A percentile compares a stretch with the other conserved stretches of the same genome.
These are phyloP conservation scores for Mystacides longicornis DNA, from an alignment of 2,888 invertebrate genomes.

Conservation along the genomic window DNA sequence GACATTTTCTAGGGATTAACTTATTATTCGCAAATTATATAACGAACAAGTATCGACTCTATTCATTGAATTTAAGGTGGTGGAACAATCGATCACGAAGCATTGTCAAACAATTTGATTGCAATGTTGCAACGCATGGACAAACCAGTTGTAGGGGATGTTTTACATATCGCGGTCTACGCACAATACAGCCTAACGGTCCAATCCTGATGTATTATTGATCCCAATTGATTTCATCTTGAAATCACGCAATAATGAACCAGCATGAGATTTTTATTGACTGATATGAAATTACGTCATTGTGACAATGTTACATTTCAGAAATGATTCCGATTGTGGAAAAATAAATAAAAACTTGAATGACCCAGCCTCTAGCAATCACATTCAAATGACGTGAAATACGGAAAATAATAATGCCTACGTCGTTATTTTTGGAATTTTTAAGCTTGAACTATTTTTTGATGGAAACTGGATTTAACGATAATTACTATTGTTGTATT, in stretches of 20 bases:
- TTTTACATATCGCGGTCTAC: neutral
- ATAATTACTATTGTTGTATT: too few relatives aligned
- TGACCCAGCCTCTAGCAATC: too few relatives aligned
- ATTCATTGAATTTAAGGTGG: slow-evolving; percentile 10
- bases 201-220: slow-evolving; percentile 16
- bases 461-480: too few relatives aligned
- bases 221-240: neutral
- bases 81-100: slow-evolving; percentile 22
- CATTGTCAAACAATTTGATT: slow-evolving; percentile 22
- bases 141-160: slow-evolving; percentile 11
- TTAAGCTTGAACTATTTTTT: too few relatives aligned
- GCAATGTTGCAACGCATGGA: slow-evolving; percentile 4
- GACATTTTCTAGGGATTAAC: slow-evolving; percentile 14
- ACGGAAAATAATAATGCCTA: too few relatives aligned
- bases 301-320: neutral
- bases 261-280: slow-evolving; percentile 6
- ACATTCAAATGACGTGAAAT: too few relatives aligned
- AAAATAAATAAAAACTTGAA: too few relatives aligned
- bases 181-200: too few relatives aligned
- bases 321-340: neutral
- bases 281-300: neutral
- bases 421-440: too few relatives aligned
- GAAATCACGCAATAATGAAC: slow-evolving; percentile 5
- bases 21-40: slow-evolving; percentile 6
- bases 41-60: neutral